Base-by-base conservation (phyloP, 2,888 invertebrate genomes). In the Pedicia rivosa region DNA sequence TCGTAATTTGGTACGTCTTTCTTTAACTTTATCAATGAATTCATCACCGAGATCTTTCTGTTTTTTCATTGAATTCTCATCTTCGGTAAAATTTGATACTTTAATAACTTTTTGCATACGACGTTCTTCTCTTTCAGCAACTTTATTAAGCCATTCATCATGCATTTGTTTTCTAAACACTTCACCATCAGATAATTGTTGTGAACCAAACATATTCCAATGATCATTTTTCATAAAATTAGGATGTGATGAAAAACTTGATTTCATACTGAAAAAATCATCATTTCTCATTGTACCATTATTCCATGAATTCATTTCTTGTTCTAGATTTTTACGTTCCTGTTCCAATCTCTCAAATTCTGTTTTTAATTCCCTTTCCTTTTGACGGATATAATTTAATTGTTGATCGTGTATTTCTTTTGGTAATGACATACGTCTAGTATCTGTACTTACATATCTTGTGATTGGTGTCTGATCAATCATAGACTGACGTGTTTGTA, bases 111-210 rank as follows among this genome's bases (percentile, higher is more conserved):
- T 83, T 37, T 80, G 75, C 42, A 79, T 72, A 47, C 78, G 78
- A 30, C 87, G 67, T 50, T 84, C 78, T 48, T 80, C 74, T 9
- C 83, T 68, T 53, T 80, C 78, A 5, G 78, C 73, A 49, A 86
- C 76, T 59, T 84, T 78, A 50, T 68, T 66, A 52, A 83, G 70
- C 62, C 84, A 86, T 56, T 86, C 86, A 47, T 79, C 70, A 59
- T 81, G 86, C 84, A 87, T 86, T 58, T 76, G 74, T 45, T 78
- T 76, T 6, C 84, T 71, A 47, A 80, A 72, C 28, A 72, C 64
- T 55, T 84, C 81, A 43, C 72, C 72, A 54, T 83, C 78, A 33
- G 75, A 75, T 7, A 74, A 70, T 8, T n/a, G n/a, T n/a, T 72
- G 45, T 27, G 73, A n/a, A n/a, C n/a, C n/a, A n/a, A n/a, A n/a